Conservation (phyloP, 2,888 invertebrate species). For the Drosophila testacea region DNA sequence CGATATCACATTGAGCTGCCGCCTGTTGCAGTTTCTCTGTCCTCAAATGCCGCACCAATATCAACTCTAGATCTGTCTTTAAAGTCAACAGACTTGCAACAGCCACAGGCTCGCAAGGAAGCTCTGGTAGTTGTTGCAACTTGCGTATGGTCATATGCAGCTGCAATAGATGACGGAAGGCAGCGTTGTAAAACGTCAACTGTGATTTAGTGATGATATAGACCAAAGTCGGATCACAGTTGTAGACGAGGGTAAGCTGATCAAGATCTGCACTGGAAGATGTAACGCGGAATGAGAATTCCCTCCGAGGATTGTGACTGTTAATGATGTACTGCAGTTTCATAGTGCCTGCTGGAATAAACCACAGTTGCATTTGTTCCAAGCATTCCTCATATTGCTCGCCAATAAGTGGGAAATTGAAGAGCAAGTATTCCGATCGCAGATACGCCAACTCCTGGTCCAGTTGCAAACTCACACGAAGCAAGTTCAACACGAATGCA, state of each 20-base stretch:
- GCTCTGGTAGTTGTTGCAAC: slow-evolving; percentile 17
- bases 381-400: slow-evolving; percentile 1
- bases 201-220: slow-evolving; percentile 32
- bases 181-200: slow-evolving; percentile 20
- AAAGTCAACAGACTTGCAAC: neutral
- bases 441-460: slow-evolving; percentile 3
- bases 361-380: neutral
- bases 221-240: neutral
- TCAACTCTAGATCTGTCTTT: neutral
- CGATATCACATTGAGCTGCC: neutral
- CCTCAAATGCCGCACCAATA: neutral
- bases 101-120: neutral
- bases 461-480: slow-evolving; percentile 15
- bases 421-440: slow-evolving; percentile 19
- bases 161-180: slow-evolving; percentile 21
- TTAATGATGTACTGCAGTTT: slow-evolving; percentile 27
- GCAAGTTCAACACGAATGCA: slow-evolving; percentile 23
- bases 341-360: neutral
- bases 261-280: neutral
- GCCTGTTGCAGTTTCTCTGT: neutral
- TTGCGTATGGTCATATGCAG: slow-evolving; percentile 2
- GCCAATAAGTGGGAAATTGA: slow-evolving; percentile 1
- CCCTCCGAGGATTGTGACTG: neutral
- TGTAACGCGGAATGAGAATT: neutral
- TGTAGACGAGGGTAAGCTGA: slow-evolving; percentile 3